These are phyloP conservation scores for Cyprinodon tularosa DNA, from an alignment of 2,113 vertebrate genomes.

Conservation along the genomic window DNA sequence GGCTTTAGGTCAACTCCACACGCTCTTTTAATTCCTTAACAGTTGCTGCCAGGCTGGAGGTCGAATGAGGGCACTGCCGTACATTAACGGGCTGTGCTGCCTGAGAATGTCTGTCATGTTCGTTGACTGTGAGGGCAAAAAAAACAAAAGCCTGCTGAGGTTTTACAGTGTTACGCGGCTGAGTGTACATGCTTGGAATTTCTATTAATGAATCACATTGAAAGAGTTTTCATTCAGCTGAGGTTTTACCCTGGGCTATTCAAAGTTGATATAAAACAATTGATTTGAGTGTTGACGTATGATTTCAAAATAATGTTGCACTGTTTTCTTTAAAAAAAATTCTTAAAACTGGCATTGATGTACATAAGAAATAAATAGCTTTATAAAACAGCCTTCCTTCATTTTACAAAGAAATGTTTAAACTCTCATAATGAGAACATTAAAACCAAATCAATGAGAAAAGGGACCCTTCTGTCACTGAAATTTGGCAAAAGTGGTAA, in stretches of 20 bases:
- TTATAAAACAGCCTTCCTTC: not conserved
- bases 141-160: conserved; percentile 8
- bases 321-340: not conserved
- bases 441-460: not conserved
- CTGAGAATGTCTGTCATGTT: not conserved
- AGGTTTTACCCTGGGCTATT: not conserved
- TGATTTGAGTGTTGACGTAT: not conserved
- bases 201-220: conserved; percentile 11
- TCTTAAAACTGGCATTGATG: conserved; percentile 14
- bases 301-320: not conserved
- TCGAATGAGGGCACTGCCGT: conserved; percentile 19
- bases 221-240: not conserved
- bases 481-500: not conserved
- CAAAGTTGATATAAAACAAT: not conserved
- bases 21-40: conserved; percentile 5
- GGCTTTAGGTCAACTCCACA: conserved; percentile 9
- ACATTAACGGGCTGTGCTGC: conserved; percentile 4
- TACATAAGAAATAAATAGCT: not conserved
- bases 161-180: not conserved
- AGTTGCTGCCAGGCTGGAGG: conserved; percentile 23
- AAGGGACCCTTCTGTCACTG: not conserved
- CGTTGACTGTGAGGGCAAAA: not conserved
- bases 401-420: conserved; percentile 8
- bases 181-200: not conserved
- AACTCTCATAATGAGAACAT: not conserved